phyloP scores from a whole-genome alignment of 2,113 vertebrate species.

The Sorex fumeus region DNA sequence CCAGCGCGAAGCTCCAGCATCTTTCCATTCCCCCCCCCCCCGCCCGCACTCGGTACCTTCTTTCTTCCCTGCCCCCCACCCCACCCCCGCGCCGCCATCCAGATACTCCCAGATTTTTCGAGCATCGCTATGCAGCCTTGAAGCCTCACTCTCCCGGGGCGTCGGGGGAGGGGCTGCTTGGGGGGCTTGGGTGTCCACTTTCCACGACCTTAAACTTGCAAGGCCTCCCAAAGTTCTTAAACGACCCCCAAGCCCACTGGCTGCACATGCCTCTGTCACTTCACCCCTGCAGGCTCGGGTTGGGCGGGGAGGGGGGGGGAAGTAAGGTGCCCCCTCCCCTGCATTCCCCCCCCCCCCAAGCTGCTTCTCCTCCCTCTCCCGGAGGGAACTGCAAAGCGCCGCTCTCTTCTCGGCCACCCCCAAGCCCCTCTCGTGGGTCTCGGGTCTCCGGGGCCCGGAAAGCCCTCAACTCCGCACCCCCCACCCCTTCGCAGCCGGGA shows the following conservation, averaged over 20 bases:
- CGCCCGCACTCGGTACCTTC: too few species aligned
- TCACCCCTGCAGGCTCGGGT: not conserved
- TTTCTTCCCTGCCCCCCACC: not conserved
- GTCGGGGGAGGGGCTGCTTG: not conserved
- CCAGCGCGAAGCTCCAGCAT: constrained; percentile 10
- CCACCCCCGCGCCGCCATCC: constrained; percentile 35
- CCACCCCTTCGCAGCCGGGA: not conserved
- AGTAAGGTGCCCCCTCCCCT: not conserved
- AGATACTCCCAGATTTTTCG: constrained; percentile 43
- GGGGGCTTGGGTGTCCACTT: constrained; percentile 18
- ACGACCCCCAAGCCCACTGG: constrained; percentile 31
- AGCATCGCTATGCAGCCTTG: constrained; percentile 30
- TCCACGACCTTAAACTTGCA: constrained; percentile 68
- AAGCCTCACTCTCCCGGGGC: not conserved
- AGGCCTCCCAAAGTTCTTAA: constrained; percentile 69
- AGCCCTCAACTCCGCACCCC: constrained; percentile 63
- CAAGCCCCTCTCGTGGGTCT: constrained; percentile 48
- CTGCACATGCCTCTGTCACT: constrained; percentile 59
- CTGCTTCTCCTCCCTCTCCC: constrained; percentile 51
- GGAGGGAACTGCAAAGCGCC: constrained; percentile 38
- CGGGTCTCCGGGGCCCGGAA: constrained; percentile 41
- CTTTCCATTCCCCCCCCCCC: not conserved
- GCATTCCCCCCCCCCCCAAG: not conserved
- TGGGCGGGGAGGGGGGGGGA: too few species aligned
- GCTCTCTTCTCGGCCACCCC: constrained; percentile 79